Conservation (phyloP, 2,113 vertebrate species). For the Callipepla californica region DNA sequence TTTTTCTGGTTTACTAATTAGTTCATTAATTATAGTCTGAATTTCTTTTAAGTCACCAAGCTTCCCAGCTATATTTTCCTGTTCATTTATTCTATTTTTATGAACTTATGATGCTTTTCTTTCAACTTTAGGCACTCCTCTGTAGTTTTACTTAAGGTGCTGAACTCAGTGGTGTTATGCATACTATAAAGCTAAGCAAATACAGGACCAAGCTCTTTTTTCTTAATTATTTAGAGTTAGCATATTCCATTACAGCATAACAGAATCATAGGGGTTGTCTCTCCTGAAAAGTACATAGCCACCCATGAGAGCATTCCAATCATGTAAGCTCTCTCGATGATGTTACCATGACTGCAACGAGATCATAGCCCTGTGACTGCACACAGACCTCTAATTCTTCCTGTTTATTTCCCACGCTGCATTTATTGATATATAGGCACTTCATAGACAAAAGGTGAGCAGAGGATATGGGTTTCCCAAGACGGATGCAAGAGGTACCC, state of each 20-base stretch:
- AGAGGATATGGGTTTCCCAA: no score
- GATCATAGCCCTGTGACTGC: no score
- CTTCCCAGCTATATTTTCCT: not conserved
- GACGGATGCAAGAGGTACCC: no score
- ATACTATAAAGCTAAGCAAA: not conserved
- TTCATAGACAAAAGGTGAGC: no score
- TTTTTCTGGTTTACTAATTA: not conserved
- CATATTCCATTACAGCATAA: not conserved
- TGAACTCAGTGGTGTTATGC: not conserved
- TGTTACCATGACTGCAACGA: no score
- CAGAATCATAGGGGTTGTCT: no score
- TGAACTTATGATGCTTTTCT: not conserved
- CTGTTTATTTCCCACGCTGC: no score
- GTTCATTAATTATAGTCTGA: not conserved
- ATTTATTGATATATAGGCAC: no score
- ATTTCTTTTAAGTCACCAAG: not conserved
- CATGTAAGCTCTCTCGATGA: no score
- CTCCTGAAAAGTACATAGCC: no score
- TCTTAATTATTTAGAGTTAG: not conserved
- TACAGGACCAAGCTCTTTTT: not conserved
- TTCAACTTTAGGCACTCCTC: not conserved
- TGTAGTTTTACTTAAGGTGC: not conserved
- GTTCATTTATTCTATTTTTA: not conserved
- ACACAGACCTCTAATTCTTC: no score
- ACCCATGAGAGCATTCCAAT: no score